Conservation (phyloP, 1,140 invertebrate genomes). For the Potamilus streckersoni region DNA sequence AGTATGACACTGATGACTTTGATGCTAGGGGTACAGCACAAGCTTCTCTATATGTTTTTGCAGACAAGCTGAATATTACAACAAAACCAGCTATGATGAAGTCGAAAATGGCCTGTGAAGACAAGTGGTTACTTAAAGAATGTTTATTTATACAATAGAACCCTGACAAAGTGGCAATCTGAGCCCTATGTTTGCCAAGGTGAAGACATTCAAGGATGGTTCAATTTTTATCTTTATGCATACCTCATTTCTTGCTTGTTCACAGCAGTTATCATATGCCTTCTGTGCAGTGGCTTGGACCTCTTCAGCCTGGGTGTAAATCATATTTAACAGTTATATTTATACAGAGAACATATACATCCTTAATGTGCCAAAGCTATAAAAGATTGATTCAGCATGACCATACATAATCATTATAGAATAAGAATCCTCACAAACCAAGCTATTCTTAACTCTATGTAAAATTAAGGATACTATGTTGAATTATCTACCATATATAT, state of each 20-base stretch:
- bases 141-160: too few species aligned
- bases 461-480: neutral
- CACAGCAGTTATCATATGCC: conserved; percentile 54
- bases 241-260: conserved; percentile 56
- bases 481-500: too few species aligned
- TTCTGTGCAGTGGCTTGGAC: conserved; percentile 42
- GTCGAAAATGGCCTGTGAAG: too few species aligned
- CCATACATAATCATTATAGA: neutral
- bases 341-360: neutral
- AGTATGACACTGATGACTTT: too few species aligned
- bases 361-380: neutral
- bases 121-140: too few species aligned
- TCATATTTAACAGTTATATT: conserved; percentile 2
- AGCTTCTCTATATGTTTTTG: too few species aligned
- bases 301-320: conserved; percentile 53
- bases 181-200: too few species aligned
- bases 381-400: neutral
- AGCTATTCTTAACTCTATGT: neutral
- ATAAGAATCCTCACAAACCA: neutral
- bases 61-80: too few species aligned
- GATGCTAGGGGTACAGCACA: too few species aligned
- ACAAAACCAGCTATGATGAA: too few species aligned
- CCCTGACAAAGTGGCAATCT: too few species aligned
- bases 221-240: neutral
- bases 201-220: too few species aligned